Evolutionary conservation across 1,140 invertebrate genomes (phyloP).

Genomic region (Ylistrum balloti): DNA sequence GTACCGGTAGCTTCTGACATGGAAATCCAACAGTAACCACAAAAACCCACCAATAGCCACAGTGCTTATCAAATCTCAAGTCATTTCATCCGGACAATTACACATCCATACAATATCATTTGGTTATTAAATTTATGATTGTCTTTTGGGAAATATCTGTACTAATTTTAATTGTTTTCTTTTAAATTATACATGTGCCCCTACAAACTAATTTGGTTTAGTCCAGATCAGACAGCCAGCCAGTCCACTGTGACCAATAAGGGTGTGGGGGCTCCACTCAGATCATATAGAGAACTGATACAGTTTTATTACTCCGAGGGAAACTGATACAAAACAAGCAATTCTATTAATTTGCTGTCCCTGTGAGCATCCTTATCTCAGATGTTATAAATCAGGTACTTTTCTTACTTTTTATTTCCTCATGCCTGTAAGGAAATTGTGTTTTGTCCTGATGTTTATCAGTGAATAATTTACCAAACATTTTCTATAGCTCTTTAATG

Average conservation of each 20-base stretch:
- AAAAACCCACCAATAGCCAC: too few species aligned
- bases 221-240: neutral
- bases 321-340: neutral
- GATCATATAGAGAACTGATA: neutral
- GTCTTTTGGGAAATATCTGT: neutral
- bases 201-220: neutral
- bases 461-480: neutral
- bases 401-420: neutral
- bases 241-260: neutral
- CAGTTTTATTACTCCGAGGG: neutral
- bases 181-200: neutral
- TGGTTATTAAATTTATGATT: neutral
- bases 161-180: constrained; percentile 20
- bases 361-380: neutral
- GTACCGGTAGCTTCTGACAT: neutral
- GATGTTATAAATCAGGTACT: neutral
- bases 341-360: constrained; percentile 14
- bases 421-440: neutral
- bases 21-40: too few species aligned
- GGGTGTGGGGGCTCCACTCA: neutral
- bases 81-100: neutral
- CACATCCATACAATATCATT: neutral
- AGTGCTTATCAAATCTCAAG: neutral
- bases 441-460: neutral
- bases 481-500: too few species aligned